A percentile compares a stretch with the other conserved stretches of the same genome.
Evolutionary conservation across 2,888 invertebrate genomes (phyloP).

Genomic region (Tortrix viridana): DNA sequence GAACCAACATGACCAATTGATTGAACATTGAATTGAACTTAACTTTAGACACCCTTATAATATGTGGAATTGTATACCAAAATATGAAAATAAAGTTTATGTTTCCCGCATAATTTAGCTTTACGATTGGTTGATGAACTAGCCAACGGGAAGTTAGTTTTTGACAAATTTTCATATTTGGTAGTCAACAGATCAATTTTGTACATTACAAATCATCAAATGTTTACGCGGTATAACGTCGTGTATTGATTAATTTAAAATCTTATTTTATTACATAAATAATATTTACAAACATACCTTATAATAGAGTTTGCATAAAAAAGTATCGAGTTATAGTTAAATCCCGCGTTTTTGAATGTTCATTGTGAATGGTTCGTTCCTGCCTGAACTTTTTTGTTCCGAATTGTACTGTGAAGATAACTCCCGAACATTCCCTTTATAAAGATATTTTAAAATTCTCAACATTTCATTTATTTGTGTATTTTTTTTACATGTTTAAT

Average conservation of each 20-base stretch:
- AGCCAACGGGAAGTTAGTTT: conserved; percentile 10
- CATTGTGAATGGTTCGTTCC: conserved; percentile 23
- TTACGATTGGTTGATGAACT: conserved; percentile 14
- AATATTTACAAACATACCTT: not conserved
- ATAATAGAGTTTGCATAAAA: not conserved
- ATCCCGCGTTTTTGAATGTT: conserved; percentile 26
- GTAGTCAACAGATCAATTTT: not conserved
- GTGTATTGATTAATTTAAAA: no score
- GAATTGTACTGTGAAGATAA: not conserved
- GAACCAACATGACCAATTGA: no score
- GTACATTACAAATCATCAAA: not conserved
- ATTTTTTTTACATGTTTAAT: no score
- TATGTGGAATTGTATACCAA: no score
- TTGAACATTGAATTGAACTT: no score
- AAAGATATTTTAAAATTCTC: not conserved
- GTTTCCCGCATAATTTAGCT: conserved; percentile 20
- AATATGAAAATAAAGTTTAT: not conserved
- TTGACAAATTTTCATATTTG: not conserved
- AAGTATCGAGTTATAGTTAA: not conserved
- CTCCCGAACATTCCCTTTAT: not conserved
- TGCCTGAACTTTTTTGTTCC: conserved; percentile 9
- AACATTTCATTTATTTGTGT: no score
- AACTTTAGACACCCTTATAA: no score
- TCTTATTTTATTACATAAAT: not conserved
- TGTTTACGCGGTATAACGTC: not conserved